Conservation (phyloP, 2,113 vertebrate species). For the Megaleporinus macrocephalus region DNA sequence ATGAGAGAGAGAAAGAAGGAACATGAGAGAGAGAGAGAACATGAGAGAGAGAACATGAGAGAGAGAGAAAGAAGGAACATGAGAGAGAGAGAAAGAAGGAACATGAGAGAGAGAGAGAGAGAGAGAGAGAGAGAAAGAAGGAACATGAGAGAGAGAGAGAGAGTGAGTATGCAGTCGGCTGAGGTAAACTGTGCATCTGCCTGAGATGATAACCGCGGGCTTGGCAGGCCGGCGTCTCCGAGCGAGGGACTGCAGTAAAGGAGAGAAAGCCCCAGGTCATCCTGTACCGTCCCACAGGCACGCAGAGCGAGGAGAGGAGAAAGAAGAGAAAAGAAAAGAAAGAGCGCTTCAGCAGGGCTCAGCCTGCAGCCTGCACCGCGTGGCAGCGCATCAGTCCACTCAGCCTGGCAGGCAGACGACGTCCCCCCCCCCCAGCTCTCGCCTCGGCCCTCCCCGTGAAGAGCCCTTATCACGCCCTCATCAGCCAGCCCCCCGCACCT, state of each 20-base stretch:
- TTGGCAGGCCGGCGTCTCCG: background rate
- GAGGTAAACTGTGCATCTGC: conserved; percentile 22
- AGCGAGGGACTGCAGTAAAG: background rate
- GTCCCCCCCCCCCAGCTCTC: background rate
- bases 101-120: background rate
- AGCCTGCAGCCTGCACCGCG: background rate
- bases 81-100: too few relatives aligned
- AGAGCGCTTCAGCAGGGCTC: background rate
- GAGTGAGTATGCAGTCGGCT: background rate
- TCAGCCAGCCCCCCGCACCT: conserved; percentile 21
- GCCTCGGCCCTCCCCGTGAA: background rate
- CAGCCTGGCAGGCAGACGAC: background rate
- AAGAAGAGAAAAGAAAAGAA: background rate
- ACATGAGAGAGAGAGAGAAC: too few relatives aligned
- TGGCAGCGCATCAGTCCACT: background rate
- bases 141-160: background rate
- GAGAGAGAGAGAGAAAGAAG: background rate
- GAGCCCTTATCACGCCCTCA: conserved; percentile 41
- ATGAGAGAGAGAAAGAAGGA: too few relatives aligned
- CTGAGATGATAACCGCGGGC: conserved; percentile 20
- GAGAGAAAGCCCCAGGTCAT: conserved; percentile 24
- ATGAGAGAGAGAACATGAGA: too few relatives aligned
- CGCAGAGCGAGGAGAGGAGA: background rate
- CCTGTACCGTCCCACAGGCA: background rate
- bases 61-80: too few relatives aligned